Conservation (phyloP, 2,113 vertebrate species). For the Mus spicilegus region DNA sequence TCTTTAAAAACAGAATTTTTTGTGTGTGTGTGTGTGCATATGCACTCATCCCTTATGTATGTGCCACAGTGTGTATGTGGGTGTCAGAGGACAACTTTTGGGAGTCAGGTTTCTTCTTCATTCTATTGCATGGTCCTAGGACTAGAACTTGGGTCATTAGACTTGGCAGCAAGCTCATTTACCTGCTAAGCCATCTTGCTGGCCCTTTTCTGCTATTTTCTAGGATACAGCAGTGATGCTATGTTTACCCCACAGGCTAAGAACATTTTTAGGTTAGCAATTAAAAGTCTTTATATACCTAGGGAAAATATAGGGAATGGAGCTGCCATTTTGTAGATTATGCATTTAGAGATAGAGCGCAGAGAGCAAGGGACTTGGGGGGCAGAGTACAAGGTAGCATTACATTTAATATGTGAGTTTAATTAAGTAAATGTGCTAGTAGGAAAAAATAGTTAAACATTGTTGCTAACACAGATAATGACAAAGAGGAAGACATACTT, state of each 20-base stretch:
- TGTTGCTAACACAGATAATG: not conserved
- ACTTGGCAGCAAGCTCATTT: not conserved
- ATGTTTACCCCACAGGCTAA: not conserved
- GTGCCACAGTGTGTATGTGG: not conserved
- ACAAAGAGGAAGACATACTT: not conserved
- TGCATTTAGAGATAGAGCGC: not conserved
- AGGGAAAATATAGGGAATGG: not conserved
- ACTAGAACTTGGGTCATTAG: not conserved
- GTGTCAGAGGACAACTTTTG: not conserved
- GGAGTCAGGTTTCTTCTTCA: not conserved
- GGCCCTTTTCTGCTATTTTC: conserved; percentile 24
- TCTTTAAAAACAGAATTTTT: not conserved
- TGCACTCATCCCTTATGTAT: not conserved
- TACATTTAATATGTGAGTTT: conserved; percentile 24
- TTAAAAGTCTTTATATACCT: not conserved
- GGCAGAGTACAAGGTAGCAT: not conserved
- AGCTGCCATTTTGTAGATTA: not conserved
- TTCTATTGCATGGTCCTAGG: not conserved
- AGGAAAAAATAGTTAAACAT: conserved; percentile 26
- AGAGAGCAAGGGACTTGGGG: not conserved
- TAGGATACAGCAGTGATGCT: conserved; percentile 13
- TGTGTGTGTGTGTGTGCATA: not conserved
- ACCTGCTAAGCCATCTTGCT: not conserved
- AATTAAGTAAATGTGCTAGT: conserved; percentile 9
- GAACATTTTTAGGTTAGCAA: conserved; percentile 19